Evolutionary conservation across 2,113 vertebrate genomes (phyloP).

Genomic region (Lasiurus cinereus): DNA sequence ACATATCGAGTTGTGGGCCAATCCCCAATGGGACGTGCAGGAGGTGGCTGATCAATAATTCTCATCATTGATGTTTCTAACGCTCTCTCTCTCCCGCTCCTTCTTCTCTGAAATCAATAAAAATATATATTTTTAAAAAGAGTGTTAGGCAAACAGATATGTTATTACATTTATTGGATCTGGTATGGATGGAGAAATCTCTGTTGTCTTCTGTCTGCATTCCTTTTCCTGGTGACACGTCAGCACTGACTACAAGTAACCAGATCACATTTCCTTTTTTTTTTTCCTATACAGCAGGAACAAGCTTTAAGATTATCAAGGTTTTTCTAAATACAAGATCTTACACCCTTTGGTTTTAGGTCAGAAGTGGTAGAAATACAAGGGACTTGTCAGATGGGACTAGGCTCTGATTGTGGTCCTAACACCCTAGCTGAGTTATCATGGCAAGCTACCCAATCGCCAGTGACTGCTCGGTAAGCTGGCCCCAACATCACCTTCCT

Average conservation of each 20-base stretch:
- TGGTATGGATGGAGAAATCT: not conserved
- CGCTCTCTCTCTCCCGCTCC: too few species aligned
- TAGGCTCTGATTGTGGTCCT: not conserved
- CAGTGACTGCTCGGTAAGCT: not conserved
- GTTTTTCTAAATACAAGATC: not conserved
- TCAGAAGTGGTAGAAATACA: not conserved
- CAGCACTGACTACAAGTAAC: not conserved
- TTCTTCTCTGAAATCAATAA: too few species aligned
- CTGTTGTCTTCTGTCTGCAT: not conserved
- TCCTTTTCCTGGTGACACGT: not conserved
- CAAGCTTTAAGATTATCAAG: not conserved
- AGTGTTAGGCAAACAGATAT: not conserved
- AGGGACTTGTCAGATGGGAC: not conserved
- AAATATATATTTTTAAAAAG: too few species aligned
- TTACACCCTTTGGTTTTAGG: not conserved
- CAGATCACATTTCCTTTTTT: not conserved
- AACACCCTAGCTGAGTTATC: not conserved
- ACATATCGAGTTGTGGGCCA: too few species aligned
- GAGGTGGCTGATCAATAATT: too few species aligned
- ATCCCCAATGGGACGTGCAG: too few species aligned
- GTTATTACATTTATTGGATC: not conserved
- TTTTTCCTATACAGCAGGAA: not conserved
- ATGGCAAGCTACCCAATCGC: not conserved
- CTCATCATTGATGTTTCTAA: too few species aligned
- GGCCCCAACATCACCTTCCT: not conserved